Percentiles rank a stretch among this genome's conserved stretches.
These are phyloP conservation scores for Caenorhabditis sp. DNA, from an alignment of 2,888 invertebrate species.

Conservation along the genomic window DNA sequence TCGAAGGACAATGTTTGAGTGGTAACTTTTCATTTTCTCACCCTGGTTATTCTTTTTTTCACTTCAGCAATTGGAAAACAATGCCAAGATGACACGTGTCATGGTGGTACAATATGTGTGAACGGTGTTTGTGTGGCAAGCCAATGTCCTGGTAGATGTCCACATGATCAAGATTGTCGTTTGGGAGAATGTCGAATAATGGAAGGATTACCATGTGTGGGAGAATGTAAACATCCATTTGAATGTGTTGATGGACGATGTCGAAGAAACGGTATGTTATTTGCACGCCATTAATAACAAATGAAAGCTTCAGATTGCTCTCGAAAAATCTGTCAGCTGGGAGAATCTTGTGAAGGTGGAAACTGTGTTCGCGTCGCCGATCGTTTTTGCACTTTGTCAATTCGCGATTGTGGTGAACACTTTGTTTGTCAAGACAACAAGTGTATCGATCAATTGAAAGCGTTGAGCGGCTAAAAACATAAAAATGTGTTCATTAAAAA, in stretches of 20 bases:
- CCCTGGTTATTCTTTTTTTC: background rate
- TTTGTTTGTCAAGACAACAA: slow-evolving; percentile 59
- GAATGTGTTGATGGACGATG: slow-evolving; percentile 63
- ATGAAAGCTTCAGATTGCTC: slow-evolving; percentile 51
- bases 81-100: slow-evolving; percentile 47
- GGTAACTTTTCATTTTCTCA: slow-evolving; percentile 16
- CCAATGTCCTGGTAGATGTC: slow-evolving; percentile 54
- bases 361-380: slow-evolving; percentile 61
- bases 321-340: slow-evolving; percentile 65
- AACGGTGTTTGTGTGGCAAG: slow-evolving; percentile 50
- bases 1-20: slow-evolving; percentile 49
- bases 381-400: slow-evolving; percentile 54
- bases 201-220: slow-evolving; percentile 52
- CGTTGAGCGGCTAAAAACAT: slow-evolving; percentile 20
- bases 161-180: slow-evolving; percentile 61
- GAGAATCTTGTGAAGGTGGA: slow-evolving; percentile 65
- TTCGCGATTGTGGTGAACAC: slow-evolving; percentile 62
- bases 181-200: slow-evolving; percentile 60
- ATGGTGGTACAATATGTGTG: slow-evolving; percentile 47
- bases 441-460: slow-evolving; percentile 41
- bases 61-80: slow-evolving; percentile 39
- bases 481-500: background rate
- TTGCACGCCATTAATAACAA: background rate
- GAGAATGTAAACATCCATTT: slow-evolving; percentile 57
- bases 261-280: slow-evolving; percentile 53